These are phyloP conservation scores for Anaspis maculata DNA, from an alignment of 2,888 invertebrate species.

Conservation along the genomic window DNA sequence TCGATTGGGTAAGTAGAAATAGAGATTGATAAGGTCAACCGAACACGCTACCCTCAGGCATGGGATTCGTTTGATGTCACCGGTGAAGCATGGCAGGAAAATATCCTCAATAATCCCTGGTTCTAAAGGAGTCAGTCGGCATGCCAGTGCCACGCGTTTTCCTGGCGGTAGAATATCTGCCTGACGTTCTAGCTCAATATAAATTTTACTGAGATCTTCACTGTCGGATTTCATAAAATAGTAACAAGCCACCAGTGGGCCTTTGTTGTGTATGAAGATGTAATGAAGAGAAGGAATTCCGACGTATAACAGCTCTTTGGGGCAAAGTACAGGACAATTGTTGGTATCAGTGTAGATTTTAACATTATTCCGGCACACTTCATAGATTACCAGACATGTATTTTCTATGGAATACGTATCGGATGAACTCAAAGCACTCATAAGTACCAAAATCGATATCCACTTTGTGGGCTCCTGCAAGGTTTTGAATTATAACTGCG, in stretches of 20 bases:
- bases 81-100: conserved; percentile 37
- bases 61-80: conserved; percentile 24
- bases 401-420: conserved; percentile 13
- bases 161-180: conserved; percentile 27
- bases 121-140: conserved; percentile 29
- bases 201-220: conserved; percentile 26
- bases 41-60: conserved; percentile 33
- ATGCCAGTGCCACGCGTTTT: conserved; percentile 20
- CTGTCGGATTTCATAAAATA: conserved; percentile 30
- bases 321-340: conserved; percentile 28
- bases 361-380: conserved; percentile 26
- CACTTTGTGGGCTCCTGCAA: too few relatives aligned
- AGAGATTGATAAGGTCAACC: conserved; percentile 34
- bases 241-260: conserved; percentile 25
- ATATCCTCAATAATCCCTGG: conserved; percentile 36
- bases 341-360: conserved; percentile 25
- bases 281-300: conserved; percentile 24
- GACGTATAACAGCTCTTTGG: conserved; percentile 29
- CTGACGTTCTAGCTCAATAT: conserved; percentile 28
- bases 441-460: conserved; percentile 24
- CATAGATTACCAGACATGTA: conserved; percentile 28
- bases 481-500: too few relatives aligned
- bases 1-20: conserved; percentile 33
- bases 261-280: conserved; percentile 33
- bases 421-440: conserved; percentile 13